Base-by-base conservation (phyloP, 2,888 invertebrate genomes). In the Itoplectis maculator region DNA sequence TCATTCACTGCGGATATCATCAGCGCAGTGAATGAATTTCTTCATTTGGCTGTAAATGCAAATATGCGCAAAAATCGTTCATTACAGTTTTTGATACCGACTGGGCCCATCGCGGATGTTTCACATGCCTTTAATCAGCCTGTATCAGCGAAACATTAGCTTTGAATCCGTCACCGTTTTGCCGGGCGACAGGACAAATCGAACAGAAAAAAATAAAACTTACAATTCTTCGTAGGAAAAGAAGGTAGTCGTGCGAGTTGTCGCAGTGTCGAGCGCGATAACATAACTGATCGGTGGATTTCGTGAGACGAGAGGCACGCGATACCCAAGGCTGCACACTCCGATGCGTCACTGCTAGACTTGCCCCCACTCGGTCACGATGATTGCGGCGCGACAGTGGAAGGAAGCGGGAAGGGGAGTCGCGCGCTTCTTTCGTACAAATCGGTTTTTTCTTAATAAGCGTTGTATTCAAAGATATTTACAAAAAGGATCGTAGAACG, bases 241-340 rank as follows among this genome's bases (percentile, higher is more conserved):
- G 20, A n/a, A 20, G 47, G 23, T 74, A 70, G 42, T 59, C 45
- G 76, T 59, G 13, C 72, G 7, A 77, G 70, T 56, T 70, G 72
- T 70, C 66, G 68, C 8, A 82, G 49, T 35, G 35, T 51, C 61
- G 54, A 63, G 15, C 49, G 47, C 18, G 54, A 74, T 69, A 74
- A 59, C 79, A 82, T 84, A 47, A 79, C 81, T 84, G 73, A 63
- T 61, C 40, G 40, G 11, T n/a, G 13, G 47, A 54, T 40, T 37
- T 70, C 6, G 59, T 45, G 47, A 49, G 11, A 47, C 11, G 61
- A 69, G 23, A 35, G 13, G 47, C 66, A 18, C 18, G 9, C 61
- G 42, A 18, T 9, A 61, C 9, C n/a, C 37, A 47, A 66, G 56
- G 69, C 51, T 23, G 49, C 49, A 37, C 47, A 42, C 65, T 37